Evolutionary conservation across 1,140 invertebrate species (phyloP).

Genomic region (Ceratina calcarata): DNA sequence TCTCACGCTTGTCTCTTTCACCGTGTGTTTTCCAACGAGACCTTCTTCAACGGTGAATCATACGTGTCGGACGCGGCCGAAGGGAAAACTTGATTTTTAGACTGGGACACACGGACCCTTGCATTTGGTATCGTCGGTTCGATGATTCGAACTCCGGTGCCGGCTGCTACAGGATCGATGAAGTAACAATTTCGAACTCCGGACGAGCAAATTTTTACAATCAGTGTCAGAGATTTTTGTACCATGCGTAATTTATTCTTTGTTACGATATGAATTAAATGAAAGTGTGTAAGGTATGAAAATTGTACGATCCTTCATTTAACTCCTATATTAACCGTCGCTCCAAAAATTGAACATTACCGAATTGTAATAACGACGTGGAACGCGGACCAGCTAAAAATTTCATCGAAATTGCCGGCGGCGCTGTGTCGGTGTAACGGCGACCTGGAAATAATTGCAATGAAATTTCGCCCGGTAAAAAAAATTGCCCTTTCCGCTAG

Average conservation of each 20-base stretch:
- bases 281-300: no score
- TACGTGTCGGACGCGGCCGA: slow-evolving; percentile 30
- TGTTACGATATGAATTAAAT: no score
- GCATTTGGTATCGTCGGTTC: background rate
- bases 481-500: background rate
- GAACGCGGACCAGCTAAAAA: slow-evolving; percentile 5
- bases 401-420: slow-evolving; percentile 9
- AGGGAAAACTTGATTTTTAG: slow-evolving; percentile 55
- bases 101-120: background rate
- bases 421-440: no score
- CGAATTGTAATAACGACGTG: background rate
- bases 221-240: no score
- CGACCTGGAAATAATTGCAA: slow-evolving; percentile 12
- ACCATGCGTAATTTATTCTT: no score
- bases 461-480: background rate
- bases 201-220: background rate
- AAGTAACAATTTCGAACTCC: background rate
- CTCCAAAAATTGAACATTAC: background rate
- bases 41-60: slow-evolving; percentile 33
- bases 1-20: background rate
- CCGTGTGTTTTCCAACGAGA: slow-evolving; percentile 33
- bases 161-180: slow-evolving; percentile 26
- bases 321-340: no score
- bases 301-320: background rate
- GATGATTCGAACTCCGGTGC: slow-evolving; percentile 36